A percentile compares a stretch with the other conserved stretches of the same genome.
phyloP scores from a whole-genome alignment of 2,113 vertebrate species.

The Psilopsiagon aurifrons region DNA sequence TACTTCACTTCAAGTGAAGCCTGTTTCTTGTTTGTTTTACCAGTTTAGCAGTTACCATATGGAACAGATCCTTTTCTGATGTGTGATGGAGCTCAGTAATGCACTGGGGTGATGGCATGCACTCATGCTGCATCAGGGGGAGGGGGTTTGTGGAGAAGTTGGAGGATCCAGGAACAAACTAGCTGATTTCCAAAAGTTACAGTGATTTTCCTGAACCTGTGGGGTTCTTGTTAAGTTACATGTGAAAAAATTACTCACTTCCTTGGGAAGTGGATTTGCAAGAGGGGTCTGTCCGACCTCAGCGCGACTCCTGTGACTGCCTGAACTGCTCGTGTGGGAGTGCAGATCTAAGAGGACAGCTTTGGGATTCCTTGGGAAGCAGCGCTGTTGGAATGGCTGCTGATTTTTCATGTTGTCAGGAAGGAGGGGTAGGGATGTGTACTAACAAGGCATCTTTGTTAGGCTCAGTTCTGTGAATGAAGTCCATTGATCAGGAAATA shows the following conservation, averaged over 20 bases:
- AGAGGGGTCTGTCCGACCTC: neutral
- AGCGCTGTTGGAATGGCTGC: neutral
- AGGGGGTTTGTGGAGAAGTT: neutral
- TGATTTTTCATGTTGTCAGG: slow-evolving; percentile 33
- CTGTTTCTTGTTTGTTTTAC: neutral
- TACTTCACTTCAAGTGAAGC: fast-evolving
- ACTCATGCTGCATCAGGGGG: neutral
- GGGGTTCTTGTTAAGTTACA: neutral
- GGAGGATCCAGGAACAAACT: neutral
- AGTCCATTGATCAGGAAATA: neutral
- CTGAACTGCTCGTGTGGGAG: slow-evolving; percentile 42
- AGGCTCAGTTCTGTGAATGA: neutral
- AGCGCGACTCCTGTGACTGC: slow-evolving; percentile 37
- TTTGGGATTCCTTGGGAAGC: slow-evolving; percentile 13
- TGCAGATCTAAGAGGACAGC: neutral
- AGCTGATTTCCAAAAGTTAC: neutral
- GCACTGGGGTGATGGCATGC: neutral
- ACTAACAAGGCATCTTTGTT: slow-evolving; percentile 32
- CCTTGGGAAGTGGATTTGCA: neutral
- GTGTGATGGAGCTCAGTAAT: neutral
- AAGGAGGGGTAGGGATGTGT: neutral
- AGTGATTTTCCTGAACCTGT: neutral
- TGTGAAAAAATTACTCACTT: neutral
- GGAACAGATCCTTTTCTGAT: neutral
- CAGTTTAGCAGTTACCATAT: neutral